Conservation (phyloP, 2,888 invertebrate genomes). For the Monoplex corrugatus region DNA sequence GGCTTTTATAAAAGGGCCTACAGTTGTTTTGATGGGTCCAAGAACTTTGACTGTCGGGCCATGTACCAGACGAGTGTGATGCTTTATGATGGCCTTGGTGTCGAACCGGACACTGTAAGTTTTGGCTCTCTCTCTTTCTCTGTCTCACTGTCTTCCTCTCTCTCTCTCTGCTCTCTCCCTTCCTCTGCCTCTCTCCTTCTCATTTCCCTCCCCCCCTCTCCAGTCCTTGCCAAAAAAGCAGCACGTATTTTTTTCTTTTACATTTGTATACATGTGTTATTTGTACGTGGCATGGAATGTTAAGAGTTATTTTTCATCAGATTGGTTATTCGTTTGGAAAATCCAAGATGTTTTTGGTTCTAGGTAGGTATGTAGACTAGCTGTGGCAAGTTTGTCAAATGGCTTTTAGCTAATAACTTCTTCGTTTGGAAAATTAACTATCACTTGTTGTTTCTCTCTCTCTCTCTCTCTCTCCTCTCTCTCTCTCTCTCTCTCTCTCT, state of each 20-base stretch:
- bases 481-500: no score
- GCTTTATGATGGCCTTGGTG: slow-evolving; percentile 79
- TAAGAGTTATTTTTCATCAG: no score
- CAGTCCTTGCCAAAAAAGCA: no score
- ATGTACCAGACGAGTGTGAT: slow-evolving; percentile 68
- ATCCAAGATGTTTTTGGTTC: not conserved
- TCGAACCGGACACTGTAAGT: slow-evolving; percentile 72
- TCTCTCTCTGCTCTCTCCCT: no score
- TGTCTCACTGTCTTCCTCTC: not conserved
- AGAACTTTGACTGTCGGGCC: slow-evolving; percentile 73
- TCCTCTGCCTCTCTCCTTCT: no score
- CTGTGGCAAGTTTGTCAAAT: no score
- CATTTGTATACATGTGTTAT: no score
- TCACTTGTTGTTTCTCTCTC: not conserved
- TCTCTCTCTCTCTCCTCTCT: not conserved
- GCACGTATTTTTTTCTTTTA: no score
- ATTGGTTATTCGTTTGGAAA: not conserved
- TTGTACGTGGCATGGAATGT: no score
- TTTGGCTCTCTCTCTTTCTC: not conserved
- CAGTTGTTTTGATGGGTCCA: slow-evolving; percentile 74
- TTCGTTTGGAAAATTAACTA: not conserved
- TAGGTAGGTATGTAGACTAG: no score
- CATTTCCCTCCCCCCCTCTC: no score
- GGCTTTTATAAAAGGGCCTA: not conserved
- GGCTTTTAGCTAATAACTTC: no score